Base-by-base conservation (phyloP, 2,113 vertebrate genomes). In the Hydrochoerus hydrochaeris region DNA sequence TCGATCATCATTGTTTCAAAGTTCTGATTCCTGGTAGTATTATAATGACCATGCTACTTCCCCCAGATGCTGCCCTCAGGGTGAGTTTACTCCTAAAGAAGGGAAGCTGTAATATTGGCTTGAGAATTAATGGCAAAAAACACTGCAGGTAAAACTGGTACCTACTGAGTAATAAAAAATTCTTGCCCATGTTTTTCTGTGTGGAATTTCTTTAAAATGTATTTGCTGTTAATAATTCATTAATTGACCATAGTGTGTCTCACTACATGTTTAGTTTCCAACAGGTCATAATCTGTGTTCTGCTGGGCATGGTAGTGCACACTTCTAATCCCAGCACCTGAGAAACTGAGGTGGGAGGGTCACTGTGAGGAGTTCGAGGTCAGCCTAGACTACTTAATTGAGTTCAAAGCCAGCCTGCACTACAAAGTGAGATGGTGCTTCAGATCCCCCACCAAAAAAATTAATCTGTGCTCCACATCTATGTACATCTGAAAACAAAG, bases 161-260 rank as follows among this genome's bases (percentile, higher is more conserved):
- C 2, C 60, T 54, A 81, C 0, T 77, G n/a, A 2, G 26, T n/a
- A 89, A 49, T 88, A 91, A 92, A 19, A 94, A 93, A 96, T 90
- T 62, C 9, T n/a, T 35, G 57, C 22, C 54, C 46, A 90, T 67
- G 32, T 83, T 73, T 28, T 92, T 44, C 22, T 92, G 17, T 46
- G 57, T 24, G 35, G 52, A 95, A 93, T 88, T 85, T 94, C 93
- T 95, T 62, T 63, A 65, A 80, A 77, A 57, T 88, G 17, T 52
- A 22, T 19, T 63, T 62, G 81, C 0, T 67, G 9, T 71, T 77
- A 96, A 88, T 28, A 35, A 88, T 10, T 82, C 91, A 32, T 24
- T 75, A 24, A 81, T 26, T 19, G 7, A 80, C 58, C 62, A 86
- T 57, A 81, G 0, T 67, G 1, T 49, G 14, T n/a, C 91, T 83